Base-by-base conservation (phyloP, 2,888 invertebrate species). In the Morinoia aosen region DNA sequence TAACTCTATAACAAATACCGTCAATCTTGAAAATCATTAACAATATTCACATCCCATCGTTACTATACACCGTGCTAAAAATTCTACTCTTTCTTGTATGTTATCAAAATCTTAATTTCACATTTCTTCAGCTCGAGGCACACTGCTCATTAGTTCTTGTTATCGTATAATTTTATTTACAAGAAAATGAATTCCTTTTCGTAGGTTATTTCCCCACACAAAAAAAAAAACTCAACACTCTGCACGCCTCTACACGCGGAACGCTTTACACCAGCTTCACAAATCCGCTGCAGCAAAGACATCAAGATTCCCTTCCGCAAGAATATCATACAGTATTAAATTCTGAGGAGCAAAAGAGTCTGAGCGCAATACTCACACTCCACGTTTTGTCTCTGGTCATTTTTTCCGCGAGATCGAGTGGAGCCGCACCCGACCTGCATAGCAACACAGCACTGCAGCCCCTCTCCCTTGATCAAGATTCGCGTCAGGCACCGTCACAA, bases 391-490 rank as follows among this genome's bases (percentile, higher is more conserved):
- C 76, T 76, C 33, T 76, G 76, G 76, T 76, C 76, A 90, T 40
- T 90, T 90, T 90, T 90, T 90, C 14, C 90, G 90, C 90, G 90
- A 90, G 90, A 48, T 48, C 48, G 90, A 90, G 90, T 48, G 39
- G 90, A 76, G 40, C 48, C 90, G 48, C 90, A 90, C 90, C 90
- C 48, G 90, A 40, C 48, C 90, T 40, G 90, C 90, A 90, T 90
- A 90, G 90, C 90, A 90, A 90, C 90, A 90, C 90, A 33, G 90
- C 39, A 40, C 40, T 7, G 48, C 88, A 88, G 61, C 19, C 61
- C n/a, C 88, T 90, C 90, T 90, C 90, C 40, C 40, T 90, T 90
- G 76, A 90, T 90, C 90, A 90, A 90, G 40, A 90, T 90, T 90
- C 90, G 40, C 90, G 40, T 48, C 76, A 76, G 76, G 25, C 40